Evolutionary conservation across 1,140 invertebrate species (phyloP).

Genomic region (Zeugodacus cucurbitae): DNA sequence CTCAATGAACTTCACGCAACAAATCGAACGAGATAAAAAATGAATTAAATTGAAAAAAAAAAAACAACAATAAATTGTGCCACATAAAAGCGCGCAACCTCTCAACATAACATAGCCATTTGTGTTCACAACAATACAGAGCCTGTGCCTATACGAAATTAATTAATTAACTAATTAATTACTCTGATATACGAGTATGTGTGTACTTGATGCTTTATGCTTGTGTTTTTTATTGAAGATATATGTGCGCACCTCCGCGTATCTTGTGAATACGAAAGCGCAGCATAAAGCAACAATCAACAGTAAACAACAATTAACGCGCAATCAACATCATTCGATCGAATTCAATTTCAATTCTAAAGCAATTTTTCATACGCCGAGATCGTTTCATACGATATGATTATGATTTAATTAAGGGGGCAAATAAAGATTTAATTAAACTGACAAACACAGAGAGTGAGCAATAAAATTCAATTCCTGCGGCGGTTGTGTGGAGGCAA

Average conservation of each 20-base stretch:
- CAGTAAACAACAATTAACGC: constrained; percentile 11
- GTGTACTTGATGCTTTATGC: neutral
- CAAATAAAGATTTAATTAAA: constrained; percentile 19
- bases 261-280: neutral
- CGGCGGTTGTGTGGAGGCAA: neutral
- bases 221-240: neutral
- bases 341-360: constrained; percentile 21
- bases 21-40: neutral
- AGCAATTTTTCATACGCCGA: neutral
- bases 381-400: neutral
- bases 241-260: neutral
- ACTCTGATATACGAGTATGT: neutral
- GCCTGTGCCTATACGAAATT: neutral
- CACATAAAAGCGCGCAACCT: neutral
- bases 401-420: constrained; percentile 1
- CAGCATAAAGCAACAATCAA: neutral
- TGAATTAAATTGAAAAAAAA: neutral
- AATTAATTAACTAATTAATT: constrained; percentile 30
- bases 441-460: neutral
- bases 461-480: neutral
- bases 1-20: neutral
- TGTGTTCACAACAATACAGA: neutral
- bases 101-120: neutral
- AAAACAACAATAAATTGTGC: neutral
- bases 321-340: neutral